Evolutionary conservation across 2,888 invertebrate genomes (phyloP).

Genomic region (Lithosia quadra): DNA sequence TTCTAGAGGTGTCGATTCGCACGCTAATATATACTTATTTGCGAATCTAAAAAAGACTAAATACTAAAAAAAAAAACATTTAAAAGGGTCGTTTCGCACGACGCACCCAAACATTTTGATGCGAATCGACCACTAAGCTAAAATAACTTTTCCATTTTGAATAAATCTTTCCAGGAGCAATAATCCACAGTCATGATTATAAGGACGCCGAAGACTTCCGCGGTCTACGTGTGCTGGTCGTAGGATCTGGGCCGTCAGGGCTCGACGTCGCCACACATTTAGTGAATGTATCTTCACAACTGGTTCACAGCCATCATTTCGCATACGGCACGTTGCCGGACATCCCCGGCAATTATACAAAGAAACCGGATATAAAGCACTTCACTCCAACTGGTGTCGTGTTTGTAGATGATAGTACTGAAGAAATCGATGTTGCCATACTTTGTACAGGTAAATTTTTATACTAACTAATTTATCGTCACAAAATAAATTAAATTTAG

Average conservation of each 20-base stretch:
- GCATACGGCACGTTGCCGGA: constrained; percentile 74
- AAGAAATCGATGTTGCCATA: constrained; percentile 89
- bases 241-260: constrained; percentile 92
- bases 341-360: constrained; percentile 80
- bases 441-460: constrained; percentile 89
- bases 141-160: not conserved
- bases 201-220: constrained; percentile 87
- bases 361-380: constrained; percentile 84
- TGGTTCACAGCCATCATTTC: constrained; percentile 86
- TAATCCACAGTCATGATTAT: constrained; percentile 92
- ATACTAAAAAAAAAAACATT: too few species aligned
- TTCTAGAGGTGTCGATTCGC: too few species aligned
- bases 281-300: constrained; percentile 77
- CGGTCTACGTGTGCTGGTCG: constrained; percentile 87
- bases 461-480: not conserved
- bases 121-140: too few species aligned
- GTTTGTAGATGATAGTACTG: constrained; percentile 88
- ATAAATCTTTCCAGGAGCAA: constrained; percentile 81
- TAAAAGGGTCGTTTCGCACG: too few species aligned
- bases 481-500: too few species aligned
- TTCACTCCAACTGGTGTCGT: constrained; percentile 82
- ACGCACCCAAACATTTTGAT: too few species aligned
- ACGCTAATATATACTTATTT: too few species aligned
- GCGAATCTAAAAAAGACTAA: too few species aligned
- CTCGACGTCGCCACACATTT: constrained; percentile 90